Conservation (phyloP, 2,888 invertebrate species). For the Lepidochrysops patricia region DNA sequence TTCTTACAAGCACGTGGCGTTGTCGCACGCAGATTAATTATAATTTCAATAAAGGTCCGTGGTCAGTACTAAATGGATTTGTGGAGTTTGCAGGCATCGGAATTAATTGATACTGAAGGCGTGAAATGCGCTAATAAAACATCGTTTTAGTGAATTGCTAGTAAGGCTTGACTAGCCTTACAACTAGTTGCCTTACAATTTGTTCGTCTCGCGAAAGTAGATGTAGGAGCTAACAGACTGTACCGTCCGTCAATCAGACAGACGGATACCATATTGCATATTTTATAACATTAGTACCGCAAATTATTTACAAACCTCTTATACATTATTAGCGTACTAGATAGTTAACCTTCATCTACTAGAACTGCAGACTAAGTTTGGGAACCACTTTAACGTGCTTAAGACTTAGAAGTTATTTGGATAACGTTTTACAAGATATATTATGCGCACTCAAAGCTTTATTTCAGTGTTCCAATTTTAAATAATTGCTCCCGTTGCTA, state of each 20-base stretch:
- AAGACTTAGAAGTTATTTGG: constrained; percentile 10
- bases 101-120: constrained; percentile 5
- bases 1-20: constrained; percentile 1
- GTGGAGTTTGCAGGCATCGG: constrained; percentile 2
- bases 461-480: neutral
- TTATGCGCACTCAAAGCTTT: neutral
- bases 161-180: too few relatives aligned
- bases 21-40: constrained; percentile 15
- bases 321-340: constrained; percentile 1
- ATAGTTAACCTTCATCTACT: constrained; percentile 1
- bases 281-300: too few relatives aligned
- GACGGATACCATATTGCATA: too few relatives aligned
- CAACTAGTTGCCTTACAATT: too few relatives aligned
- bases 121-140: neutral
- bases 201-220: too few relatives aligned
- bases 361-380: constrained; percentile 10
- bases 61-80: constrained; percentile 7
- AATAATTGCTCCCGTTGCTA: too few relatives aligned
- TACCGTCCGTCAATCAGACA: too few relatives aligned
- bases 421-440: neutral
- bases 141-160: neutral
- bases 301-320: neutral
- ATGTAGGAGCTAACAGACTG: too few relatives aligned
- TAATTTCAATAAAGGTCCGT: constrained; percentile 17
- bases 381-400: neutral